Conservation (phyloP, 1,140 invertebrate genomes). For the Pararge aegeria region DNA sequence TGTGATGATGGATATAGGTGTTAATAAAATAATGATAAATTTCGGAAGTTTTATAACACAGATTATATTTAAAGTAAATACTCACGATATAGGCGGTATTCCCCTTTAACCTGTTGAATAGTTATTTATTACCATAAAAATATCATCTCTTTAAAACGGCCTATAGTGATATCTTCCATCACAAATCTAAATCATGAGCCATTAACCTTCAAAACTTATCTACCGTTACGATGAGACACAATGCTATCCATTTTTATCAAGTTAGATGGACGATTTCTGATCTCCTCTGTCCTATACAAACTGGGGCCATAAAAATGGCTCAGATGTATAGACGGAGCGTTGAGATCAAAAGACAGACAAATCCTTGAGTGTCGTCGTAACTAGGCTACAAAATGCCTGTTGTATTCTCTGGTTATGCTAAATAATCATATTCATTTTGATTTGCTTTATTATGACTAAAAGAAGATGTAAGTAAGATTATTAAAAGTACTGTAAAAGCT, state of each 20-base stretch:
- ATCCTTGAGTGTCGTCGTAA: too few relatives aligned
- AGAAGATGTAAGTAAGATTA: too few relatives aligned
- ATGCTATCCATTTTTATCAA: slow-evolving; percentile 25
- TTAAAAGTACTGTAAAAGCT: too few relatives aligned
- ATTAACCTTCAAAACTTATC: slow-evolving; percentile 22
- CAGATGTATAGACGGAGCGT: too few relatives aligned
- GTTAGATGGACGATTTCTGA: slow-evolving; percentile 21
- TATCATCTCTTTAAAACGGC: slow-evolving; percentile 6
- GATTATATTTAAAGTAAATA: background rate
- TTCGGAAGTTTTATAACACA: background rate
- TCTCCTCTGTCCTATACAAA: slow-evolving; percentile 26
- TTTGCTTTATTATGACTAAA: too few relatives aligned
- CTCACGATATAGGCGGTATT: background rate
- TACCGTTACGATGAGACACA: slow-evolving; percentile 20
- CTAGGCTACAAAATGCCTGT: too few relatives aligned
- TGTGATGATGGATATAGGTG: too few relatives aligned
- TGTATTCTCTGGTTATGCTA: too few relatives aligned
- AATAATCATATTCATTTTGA: too few relatives aligned
- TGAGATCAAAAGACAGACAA: too few relatives aligned
- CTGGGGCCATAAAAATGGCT: background rate
- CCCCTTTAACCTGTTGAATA: background rate
- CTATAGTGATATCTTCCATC: slow-evolving; percentile 8
- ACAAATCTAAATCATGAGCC: slow-evolving; percentile 6
- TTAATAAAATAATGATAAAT: too few relatives aligned
- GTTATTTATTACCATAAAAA: slow-evolving; percentile 10